Evolutionary conservation across 2,113 vertebrate genomes (phyloP), one percentile per base, ranked within the genome.

Genomic region (Otolemur garnettii): DNA sequence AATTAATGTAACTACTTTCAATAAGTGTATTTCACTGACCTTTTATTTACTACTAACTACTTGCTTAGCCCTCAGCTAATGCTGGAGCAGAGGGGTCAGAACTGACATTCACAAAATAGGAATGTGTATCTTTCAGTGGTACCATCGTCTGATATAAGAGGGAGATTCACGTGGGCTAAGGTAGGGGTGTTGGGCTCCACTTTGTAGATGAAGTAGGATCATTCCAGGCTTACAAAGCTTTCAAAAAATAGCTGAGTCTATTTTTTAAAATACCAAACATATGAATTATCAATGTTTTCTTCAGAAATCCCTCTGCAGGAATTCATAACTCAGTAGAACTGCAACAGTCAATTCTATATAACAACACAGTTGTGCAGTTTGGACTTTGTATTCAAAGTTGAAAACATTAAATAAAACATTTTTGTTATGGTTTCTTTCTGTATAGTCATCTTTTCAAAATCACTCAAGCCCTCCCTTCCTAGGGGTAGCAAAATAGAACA

Each of bases 301-400:
- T 89, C 50, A 92, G 80, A 95, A 87, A 93, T 15, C 8, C 33
- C 5, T 68, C 24, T 66, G 28, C 21, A 66, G 55, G 38, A 55
- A 88, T 68, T 64, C 92, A 92, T 26, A 78, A 92, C 69, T 55
- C 72, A 79, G 50, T 1, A 45, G 18, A 72, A 6, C 57, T 75
- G 68, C 13, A 86, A 71, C 0, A 91, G 38, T 89, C 50, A 94
- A 92, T 50, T 91, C 38, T 88, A 38, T 30, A 88, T 78, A 85
- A 77, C 42, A 86, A 85, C 11, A 87, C 26, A 57, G 5, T 24
- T 77, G 79, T 74, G 1, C 12, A 72, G 24, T 87, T 82, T 57
- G 94, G 62, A 78, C 2, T 7, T 90, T 92, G 33, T 81, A 71
- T n/a, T 11, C 12, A 66, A 91, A 59, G 33, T 82, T 94, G 22